phyloP scores from a whole-genome alignment of 1,140 invertebrate species.

The Camponotus vicinus region DNA sequence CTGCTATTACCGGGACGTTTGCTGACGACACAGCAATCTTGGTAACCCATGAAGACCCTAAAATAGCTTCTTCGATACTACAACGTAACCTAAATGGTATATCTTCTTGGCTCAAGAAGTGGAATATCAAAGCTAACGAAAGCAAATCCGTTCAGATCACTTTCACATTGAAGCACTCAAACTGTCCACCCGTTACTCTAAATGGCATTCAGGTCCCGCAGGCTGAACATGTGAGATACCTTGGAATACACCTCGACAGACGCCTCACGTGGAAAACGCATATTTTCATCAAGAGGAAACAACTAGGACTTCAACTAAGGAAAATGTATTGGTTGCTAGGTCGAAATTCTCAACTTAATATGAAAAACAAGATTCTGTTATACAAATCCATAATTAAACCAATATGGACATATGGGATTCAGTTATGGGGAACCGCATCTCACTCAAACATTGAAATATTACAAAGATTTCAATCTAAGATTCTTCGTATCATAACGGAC shows the following conservation, averaged over 20 bases:
- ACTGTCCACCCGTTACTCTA: slow-evolving; percentile 36
- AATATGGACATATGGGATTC: too few species aligned
- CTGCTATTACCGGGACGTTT: slow-evolving; percentile 36
- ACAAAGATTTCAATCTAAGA: too few species aligned
- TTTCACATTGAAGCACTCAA: slow-evolving; percentile 61
- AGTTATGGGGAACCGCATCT: too few species aligned
- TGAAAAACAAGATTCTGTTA: too few species aligned
- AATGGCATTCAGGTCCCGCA: slow-evolving; percentile 29
- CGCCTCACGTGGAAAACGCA: slow-evolving; percentile 17
- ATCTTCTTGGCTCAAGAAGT: slow-evolving; percentile 69
- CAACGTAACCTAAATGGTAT: slow-evolving; percentile 43
- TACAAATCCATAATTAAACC: too few species aligned
- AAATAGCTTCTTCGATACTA: neutral
- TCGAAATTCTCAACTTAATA: neutral
- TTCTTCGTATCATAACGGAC: too few species aligned
- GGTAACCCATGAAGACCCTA: neutral
- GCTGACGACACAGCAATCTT: slow-evolving; percentile 76
- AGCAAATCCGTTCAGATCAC: slow-evolving; percentile 63
- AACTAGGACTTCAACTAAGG: slow-evolving; percentile 65
- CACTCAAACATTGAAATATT: too few species aligned
- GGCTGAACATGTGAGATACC: slow-evolving; percentile 44
- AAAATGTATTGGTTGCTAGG: slow-evolving; percentile 74
- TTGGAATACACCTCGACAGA: slow-evolving; percentile 52
- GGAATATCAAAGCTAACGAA: slow-evolving; percentile 73
- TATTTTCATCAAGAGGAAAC: slow-evolving; percentile 63